Conservation (phyloP, 2,797 vertebrate species). For the Psittacula derbiana region DNA sequence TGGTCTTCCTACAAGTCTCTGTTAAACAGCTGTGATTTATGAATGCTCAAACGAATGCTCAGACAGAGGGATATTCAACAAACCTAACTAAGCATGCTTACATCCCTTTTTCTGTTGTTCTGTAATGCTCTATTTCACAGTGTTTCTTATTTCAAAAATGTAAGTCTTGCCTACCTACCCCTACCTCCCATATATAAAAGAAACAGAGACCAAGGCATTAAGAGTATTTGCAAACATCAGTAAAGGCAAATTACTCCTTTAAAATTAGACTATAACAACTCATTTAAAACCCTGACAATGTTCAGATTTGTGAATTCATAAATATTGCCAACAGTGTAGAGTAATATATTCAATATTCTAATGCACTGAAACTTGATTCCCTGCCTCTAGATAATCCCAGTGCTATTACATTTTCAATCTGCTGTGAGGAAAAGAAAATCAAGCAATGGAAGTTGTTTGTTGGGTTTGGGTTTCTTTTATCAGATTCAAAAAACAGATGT, state of each 20-base stretch:
- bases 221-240: slow-evolving; percentile 31
- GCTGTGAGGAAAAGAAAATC: slow-evolving; percentile 14
- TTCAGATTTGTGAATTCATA: not conserved
- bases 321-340: not conserved
- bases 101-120: not conserved
- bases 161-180: not conserved
- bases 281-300: not conserved
- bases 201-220: slow-evolving; percentile 22
- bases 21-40: not conserved
- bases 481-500: not conserved
- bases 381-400: not conserved
- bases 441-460: not conserved
- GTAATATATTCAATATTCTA: not conserved
- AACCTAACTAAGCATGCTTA: not conserved
- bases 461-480: not conserved
- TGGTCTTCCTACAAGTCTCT: not conserved
- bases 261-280: slow-evolving; percentile 2
- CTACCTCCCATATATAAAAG: not conserved
- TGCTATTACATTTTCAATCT: not conserved
- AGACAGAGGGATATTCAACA: not conserved
- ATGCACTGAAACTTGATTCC: not conserved
- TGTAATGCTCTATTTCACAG: not conserved
- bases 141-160: not conserved
- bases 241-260: slow-evolving; percentile 68
- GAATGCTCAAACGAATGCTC: not conserved